These are phyloP conservation scores for Mactromeris polynyma DNA, from an alignment of 2,888 invertebrate genomes.

Conservation along the genomic window DNA sequence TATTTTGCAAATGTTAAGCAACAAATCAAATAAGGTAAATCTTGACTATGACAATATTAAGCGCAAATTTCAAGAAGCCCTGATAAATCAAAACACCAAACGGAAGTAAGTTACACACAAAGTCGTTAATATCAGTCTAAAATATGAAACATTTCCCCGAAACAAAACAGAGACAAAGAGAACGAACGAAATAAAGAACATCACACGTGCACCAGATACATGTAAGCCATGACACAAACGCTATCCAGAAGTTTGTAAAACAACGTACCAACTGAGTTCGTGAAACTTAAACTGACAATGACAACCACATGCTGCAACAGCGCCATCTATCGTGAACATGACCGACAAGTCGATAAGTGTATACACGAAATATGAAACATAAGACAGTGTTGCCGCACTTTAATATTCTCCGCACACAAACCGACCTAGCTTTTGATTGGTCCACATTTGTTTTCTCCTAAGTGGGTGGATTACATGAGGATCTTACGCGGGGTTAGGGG, in stretches of 20 bases:
- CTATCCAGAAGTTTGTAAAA: neutral
- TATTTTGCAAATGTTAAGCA: neutral
- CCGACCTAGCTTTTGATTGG: conserved; percentile 38
- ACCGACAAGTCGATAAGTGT: conserved; percentile 38
- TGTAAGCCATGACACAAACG: neutral
- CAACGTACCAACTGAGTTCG: too few species aligned
- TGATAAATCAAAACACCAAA: neutral
- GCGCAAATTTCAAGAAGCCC: neutral
- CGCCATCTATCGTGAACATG: conserved; percentile 43
- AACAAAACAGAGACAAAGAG: neutral
- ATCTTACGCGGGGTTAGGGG: neutral
- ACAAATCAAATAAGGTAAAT: neutral
- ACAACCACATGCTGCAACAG: conserved; percentile 9
- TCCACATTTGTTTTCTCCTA: conserved; percentile 9
- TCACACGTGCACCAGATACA: too few species aligned
- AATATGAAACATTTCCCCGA: neutral
- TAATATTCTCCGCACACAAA: conserved; percentile 40
- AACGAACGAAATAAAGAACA: neutral
- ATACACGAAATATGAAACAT: conserved; percentile 55
- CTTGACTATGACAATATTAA: neutral
- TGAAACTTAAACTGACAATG: neutral
- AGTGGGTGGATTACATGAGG: conserved; percentile 23
- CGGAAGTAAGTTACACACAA: neutral
- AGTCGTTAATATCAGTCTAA: neutral
- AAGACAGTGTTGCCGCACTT: conserved; percentile 49